A percentile compares a stretch with the other conserved stretches of the same genome.
phyloP scores from a whole-genome alignment of 1,140 invertebrate species.

The Geopemphigus sp. region DNA sequence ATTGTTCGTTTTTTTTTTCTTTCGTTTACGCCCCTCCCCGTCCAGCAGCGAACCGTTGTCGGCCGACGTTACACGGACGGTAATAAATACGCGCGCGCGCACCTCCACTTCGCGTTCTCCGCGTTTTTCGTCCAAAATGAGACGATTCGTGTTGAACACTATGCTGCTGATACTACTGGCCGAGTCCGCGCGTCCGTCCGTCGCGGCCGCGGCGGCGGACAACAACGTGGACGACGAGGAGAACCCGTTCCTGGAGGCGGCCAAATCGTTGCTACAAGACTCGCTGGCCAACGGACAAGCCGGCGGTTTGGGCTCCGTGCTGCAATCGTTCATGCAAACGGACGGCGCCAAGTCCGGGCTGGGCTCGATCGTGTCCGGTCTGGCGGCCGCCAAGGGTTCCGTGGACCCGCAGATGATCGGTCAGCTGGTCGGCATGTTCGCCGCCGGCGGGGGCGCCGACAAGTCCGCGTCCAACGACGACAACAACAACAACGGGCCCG shows the following conservation, averaged over 20 bases:
- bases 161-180: neutral
- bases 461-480: constrained; percentile 43
- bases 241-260: constrained; percentile 54
- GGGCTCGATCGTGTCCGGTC: constrained; percentile 47
- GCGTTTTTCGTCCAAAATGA: neutral
- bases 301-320: constrained; percentile 51
- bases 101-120: too few species aligned
- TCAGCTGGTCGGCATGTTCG: constrained; percentile 60
- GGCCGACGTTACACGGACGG: too few species aligned
- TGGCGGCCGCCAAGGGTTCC: constrained; percentile 54
- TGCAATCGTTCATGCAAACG: constrained; percentile 54
- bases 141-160: constrained; percentile 9
- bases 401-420: constrained; percentile 60
- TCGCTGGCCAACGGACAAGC: constrained; percentile 50
- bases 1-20: too few species aligned
- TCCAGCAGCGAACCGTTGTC: too few species aligned
- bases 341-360: constrained; percentile 56
- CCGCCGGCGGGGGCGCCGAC: constrained; percentile 55
- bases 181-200: neutral
- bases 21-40: too few species aligned
- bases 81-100: too few species aligned
- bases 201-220: too few species aligned
- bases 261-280: constrained; percentile 53
- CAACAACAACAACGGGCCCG: constrained; percentile 52
- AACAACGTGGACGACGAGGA: constrained; percentile 51